A percentile compares a stretch with the other conserved stretches of the same genome.
These are phyloP conservation scores for Ctena decussata DNA, from an alignment of 2,888 invertebrate species.

Conservation along the genomic window DNA sequence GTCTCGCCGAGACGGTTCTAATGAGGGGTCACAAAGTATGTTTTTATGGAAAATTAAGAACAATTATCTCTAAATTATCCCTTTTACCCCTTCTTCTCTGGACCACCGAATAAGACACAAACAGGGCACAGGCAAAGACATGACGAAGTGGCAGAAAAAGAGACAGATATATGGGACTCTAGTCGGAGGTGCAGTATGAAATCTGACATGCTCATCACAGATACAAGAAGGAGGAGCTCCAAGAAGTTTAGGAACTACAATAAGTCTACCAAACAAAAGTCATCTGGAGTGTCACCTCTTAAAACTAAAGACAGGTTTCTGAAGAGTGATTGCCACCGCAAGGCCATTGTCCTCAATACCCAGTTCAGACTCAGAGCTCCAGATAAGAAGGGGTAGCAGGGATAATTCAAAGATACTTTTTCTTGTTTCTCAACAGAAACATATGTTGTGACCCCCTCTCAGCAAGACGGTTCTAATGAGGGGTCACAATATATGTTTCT, in stretches of 20 bases:
- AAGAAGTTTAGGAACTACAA: not conserved
- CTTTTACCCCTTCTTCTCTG: too few relatives aligned
- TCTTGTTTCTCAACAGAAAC: too few relatives aligned
- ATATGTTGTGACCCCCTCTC: too few relatives aligned
- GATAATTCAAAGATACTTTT: too few relatives aligned
- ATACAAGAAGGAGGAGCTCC: not conserved
- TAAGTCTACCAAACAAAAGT: not conserved
- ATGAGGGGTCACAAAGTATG: too few relatives aligned
- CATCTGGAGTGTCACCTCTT: not conserved
- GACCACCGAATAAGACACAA: not conserved
- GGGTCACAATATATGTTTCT: too few relatives aligned
- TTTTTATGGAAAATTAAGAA: too few relatives aligned
- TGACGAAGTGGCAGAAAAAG: not conserved
- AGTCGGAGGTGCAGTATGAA: not conserved
- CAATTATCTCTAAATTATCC: too few relatives aligned
- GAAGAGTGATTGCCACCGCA: not conserved
- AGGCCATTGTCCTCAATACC: not conserved
- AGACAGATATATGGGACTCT: not conserved
- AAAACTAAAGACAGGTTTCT: not conserved
- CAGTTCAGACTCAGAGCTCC: too few relatives aligned
- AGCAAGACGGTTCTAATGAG: too few relatives aligned
- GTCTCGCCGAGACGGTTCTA: too few relatives aligned
- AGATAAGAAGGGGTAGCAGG: too few relatives aligned
- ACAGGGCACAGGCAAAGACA: not conserved
- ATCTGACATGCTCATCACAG: not conserved